phyloP scores from a whole-genome alignment of 2,113 vertebrate genomes.

The Caretta caretta region DNA sequence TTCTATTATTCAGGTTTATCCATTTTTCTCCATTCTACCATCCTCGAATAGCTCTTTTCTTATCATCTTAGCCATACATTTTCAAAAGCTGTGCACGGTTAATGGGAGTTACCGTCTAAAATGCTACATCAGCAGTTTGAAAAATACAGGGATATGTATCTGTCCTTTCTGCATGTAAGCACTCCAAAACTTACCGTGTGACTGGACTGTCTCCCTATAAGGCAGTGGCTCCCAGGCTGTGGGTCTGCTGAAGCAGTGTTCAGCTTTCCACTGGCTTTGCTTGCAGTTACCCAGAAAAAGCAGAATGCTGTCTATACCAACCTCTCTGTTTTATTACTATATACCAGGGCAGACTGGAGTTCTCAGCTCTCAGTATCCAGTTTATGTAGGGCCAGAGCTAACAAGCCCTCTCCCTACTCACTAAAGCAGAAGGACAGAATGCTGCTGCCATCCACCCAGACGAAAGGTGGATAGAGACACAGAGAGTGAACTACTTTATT shows the following conservation, averaged over 20 bases:
- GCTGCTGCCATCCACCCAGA: not conserved
- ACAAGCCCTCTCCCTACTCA: fast-evolving
- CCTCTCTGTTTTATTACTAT: not conserved
- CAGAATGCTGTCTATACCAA: not conserved
- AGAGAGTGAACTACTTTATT: not conserved
- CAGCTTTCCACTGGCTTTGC: not conserved
- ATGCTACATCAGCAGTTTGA: not conserved
- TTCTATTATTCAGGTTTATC: not conserved
- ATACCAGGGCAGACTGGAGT: not conserved
- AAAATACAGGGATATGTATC: not conserved
- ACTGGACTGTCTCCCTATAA: not conserved
- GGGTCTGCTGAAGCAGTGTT: not conserved
- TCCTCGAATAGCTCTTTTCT: not conserved
- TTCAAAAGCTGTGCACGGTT: not conserved
- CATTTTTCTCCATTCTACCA: not conserved
- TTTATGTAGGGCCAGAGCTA: not conserved
- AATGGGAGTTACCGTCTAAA: not conserved
- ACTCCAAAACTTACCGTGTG: not conserved
- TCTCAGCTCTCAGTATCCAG: not conserved
- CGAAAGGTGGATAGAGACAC: not conserved
- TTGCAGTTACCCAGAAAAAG: fast-evolving
- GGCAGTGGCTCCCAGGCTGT: not conserved
- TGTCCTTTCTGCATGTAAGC: not conserved
- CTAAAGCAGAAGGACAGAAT: not conserved
- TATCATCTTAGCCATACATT: not conserved